Evolutionary conservation across 2,113 vertebrate genomes (phyloP).

Genomic region (Mesoclemmys tuberculata): DNA sequence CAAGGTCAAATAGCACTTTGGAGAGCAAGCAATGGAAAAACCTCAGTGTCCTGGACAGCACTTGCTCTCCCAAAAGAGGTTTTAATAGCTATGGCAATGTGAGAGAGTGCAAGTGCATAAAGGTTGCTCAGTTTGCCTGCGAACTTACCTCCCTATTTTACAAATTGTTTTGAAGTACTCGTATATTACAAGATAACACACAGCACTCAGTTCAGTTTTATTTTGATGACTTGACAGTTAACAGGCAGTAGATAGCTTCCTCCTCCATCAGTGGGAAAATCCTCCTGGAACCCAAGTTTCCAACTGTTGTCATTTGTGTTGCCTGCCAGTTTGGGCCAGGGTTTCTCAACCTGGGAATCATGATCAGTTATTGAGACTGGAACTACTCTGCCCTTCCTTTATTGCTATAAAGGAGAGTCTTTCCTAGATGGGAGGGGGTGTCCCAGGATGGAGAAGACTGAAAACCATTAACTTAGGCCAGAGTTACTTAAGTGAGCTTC

Average conservation of each 20-base stretch:
- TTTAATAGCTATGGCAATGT: not conserved
- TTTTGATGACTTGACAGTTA: not conserved
- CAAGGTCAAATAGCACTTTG: not conserved
- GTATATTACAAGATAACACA: not conserved
- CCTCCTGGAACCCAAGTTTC: not conserved
- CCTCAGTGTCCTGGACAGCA: rapidly evolving
- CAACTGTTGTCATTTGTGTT: not conserved
- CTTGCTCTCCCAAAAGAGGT: too few relatives aligned
- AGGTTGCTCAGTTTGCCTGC: not conserved
- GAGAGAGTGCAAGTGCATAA: not conserved
- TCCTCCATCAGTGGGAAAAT: not conserved
- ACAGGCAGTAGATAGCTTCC: not conserved
- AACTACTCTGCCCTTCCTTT: too few relatives aligned
- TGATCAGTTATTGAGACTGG: too few relatives aligned
- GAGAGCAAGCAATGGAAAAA: not conserved
- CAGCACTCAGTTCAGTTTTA: not conserved
- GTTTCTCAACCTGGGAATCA: not conserved
- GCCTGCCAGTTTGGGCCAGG: not conserved
- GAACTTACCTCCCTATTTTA: not conserved
- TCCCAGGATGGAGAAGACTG: not conserved
- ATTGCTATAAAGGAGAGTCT: too few relatives aligned
- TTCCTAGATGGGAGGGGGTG: too few relatives aligned
- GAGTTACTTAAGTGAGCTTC: not conserved
- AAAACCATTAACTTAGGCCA: not conserved
- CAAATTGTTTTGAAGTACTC: not conserved